A percentile compares a stretch with the other conserved stretches of the same genome.
These are phyloP conservation scores for Syrrhaptes paradoxus DNA, from an alignment of 2,113 vertebrate species.

Conservation along the genomic window DNA sequence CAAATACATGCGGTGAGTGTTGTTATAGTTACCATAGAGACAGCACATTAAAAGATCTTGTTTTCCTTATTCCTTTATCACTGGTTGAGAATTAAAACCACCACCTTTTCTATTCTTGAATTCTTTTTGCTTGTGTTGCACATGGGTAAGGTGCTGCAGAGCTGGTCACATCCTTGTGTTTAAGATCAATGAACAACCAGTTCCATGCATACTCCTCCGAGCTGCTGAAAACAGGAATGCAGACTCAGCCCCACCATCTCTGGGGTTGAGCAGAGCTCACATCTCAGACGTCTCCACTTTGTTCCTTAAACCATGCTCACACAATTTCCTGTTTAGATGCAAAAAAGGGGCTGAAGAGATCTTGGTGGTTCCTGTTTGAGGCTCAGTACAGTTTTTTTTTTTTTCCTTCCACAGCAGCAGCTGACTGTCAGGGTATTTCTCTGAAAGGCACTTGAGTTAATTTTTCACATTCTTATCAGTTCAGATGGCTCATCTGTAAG, in stretches of 20 bases:
- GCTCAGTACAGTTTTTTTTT: neutral
- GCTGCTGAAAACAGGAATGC: neutral
- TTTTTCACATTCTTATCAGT: neutral
- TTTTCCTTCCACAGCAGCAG: neutral
- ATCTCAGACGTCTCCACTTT: neutral
- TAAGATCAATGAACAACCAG: rapidly evolving
- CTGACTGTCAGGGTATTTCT: neutral
- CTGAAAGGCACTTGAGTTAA: constrained; percentile 1
- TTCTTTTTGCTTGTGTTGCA: neutral
- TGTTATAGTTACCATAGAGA: constrained; percentile 22
- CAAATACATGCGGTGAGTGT: neutral
- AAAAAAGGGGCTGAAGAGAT: neutral
- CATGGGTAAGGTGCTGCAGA: neutral
- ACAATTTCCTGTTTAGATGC: neutral
- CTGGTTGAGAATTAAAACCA: neutral
- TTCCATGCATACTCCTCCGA: rapidly evolving
- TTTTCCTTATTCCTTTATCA: neutral
- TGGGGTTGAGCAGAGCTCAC: neutral
- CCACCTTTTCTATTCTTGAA: neutral
- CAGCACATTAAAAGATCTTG: neutral
- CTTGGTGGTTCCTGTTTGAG: neutral
- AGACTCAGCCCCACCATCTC: neutral
- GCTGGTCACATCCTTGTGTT: neutral
- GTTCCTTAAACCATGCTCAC: neutral
- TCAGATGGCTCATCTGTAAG: neutral